phyloP scores from a whole-genome alignment of 2,888 invertebrate species.

The Philhelius pedissequus region DNA sequence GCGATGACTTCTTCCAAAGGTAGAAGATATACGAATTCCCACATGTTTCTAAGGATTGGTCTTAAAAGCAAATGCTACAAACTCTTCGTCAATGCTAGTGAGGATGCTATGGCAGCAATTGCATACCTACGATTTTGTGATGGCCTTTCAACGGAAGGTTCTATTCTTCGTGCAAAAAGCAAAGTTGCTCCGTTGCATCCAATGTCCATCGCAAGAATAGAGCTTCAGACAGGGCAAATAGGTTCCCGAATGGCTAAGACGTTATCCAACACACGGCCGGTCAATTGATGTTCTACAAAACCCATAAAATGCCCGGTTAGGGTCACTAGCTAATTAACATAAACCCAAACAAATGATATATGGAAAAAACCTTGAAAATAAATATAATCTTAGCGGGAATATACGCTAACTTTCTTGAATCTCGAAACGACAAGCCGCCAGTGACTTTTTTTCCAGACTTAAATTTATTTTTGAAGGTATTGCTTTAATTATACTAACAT shows the following conservation, averaged over 20 bases:
- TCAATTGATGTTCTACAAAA: too few species aligned
- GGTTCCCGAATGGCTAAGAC: background rate
- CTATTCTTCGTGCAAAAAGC: slow-evolving; percentile 63
- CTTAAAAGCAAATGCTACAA: background rate
- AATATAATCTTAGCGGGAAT: too few species aligned
- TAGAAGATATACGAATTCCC: slow-evolving; percentile 35
- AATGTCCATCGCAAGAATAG: slow-evolving; percentile 67
- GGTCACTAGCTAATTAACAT: too few species aligned
- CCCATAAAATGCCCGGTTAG: too few species aligned
- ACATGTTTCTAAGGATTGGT: slow-evolving; percentile 35
- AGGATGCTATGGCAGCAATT: background rate
- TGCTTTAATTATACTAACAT: too few species aligned
- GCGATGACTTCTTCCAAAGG: slow-evolving; percentile 7
- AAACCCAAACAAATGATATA: too few species aligned
- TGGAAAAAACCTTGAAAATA: too few species aligned
- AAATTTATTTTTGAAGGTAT: too few species aligned
- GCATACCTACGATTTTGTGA: background rate
- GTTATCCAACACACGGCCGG: too few species aligned
- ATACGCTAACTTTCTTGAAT: too few species aligned
- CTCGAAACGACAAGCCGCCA: too few species aligned
- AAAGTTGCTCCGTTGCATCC: slow-evolving; percentile 68
- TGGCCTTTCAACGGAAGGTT: slow-evolving; percentile 9
- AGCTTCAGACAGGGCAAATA: slow-evolving; percentile 67
- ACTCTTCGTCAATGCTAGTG: background rate
- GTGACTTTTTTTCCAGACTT: too few species aligned